These are phyloP conservation scores for Scaptomyza parva DNA, from an alignment of 2,888 invertebrate species.

Conservation along the genomic window DNA sequence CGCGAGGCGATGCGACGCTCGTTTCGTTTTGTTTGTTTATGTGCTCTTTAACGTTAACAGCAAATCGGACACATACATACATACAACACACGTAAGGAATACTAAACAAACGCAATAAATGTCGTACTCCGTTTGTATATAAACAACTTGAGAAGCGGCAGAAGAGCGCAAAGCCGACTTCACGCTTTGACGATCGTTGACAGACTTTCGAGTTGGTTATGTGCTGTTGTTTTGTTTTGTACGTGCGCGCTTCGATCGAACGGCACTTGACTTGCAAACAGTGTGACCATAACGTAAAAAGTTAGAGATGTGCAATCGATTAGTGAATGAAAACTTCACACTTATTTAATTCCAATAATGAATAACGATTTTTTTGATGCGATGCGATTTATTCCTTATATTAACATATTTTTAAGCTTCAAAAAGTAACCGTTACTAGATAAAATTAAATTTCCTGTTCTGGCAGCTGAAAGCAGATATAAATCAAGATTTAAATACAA, in stretches of 20 bases:
- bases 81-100: slow-evolving; percentile 51
- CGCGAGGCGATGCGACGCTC: slow-evolving; percentile 22
- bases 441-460: slow-evolving; percentile 1
- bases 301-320: slow-evolving; percentile 25
- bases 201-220: slow-evolving; percentile 56
- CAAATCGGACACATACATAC: neutral
- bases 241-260: slow-evolving; percentile 44
- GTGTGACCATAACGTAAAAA: slow-evolving; percentile 40
- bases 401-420: too few relatives aligned
- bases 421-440: neutral
- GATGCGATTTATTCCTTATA: too few relatives aligned
- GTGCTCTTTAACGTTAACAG: slow-evolving; percentile 27
- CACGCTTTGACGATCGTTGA: slow-evolving; percentile 72
- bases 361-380: neutral
- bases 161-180: slow-evolving; percentile 48
- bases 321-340: neutral
- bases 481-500: neutral
- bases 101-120: slow-evolving; percentile 32
- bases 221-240: slow-evolving; percentile 18
- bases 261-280: slow-evolving; percentile 34
- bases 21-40: slow-evolving; percentile 23
- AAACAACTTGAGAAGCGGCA: slow-evolving; percentile 23
- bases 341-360: neutral
- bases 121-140: slow-evolving; percentile 11
- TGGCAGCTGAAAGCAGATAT: neutral